Evolutionary conservation across 2,888 invertebrate genomes (phyloP).

Genomic region (Mesopsocus fuscifrons): DNA sequence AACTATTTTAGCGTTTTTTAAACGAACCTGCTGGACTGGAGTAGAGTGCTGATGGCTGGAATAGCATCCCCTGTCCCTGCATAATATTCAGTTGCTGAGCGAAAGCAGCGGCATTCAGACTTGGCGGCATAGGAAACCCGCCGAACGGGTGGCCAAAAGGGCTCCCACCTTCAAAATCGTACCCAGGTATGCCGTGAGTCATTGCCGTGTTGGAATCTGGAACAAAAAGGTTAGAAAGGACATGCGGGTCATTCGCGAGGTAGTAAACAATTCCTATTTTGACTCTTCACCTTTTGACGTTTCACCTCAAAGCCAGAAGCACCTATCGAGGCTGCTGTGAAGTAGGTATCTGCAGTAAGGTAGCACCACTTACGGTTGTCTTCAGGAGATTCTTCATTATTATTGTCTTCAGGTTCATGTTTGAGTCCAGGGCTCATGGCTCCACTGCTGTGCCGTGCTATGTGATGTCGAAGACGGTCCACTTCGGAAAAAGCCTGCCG

Average conservation of each 20-base stretch:
- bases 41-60: conserved; percentile 3
- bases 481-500: conserved; percentile 54
- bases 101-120: conserved; percentile 8
- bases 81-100: conserved; percentile 7
- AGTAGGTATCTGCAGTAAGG: too few relatives aligned
- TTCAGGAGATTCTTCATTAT: conserved; percentile 20
- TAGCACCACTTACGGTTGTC: conserved; percentile 7
- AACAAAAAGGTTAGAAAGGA: conserved; percentile 1
- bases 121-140: conserved; percentile 6
- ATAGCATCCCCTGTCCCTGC: conserved; percentile 6
- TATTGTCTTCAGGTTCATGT: conserved; percentile 21
- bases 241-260: too few relatives aligned
- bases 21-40: conserved; percentile 25
- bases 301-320: too few relatives aligned
- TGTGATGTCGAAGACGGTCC: conserved; percentile 44
- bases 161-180: conserved; percentile 12
- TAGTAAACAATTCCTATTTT: too few relatives aligned
- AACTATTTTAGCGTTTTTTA: too few relatives aligned
- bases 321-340: too few relatives aligned
- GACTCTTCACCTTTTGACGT: too few relatives aligned
- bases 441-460: conserved; percentile 46
- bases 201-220: background rate
- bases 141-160: conserved; percentile 5
- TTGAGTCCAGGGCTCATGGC: conserved; percentile 26
- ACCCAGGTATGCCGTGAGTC: conserved; percentile 12